Conservation (phyloP, 2,113 vertebrate genomes). For the Gobiocypris rarus region DNA sequence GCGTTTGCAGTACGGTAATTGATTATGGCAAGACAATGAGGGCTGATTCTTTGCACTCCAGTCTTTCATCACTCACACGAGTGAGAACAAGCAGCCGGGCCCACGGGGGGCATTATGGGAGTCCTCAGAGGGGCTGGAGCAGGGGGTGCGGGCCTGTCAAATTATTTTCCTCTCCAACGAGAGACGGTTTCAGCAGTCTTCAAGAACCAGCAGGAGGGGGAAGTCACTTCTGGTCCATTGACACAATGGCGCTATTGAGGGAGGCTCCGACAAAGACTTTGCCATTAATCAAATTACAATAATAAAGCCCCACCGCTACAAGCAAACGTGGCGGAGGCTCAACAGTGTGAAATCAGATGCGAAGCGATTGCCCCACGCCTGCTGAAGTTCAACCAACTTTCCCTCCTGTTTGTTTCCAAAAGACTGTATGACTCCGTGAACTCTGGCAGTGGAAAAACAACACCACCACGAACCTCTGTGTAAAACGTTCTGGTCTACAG, state of each 20-base stretch:
- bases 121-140: background rate
- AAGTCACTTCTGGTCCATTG: conserved; percentile 44
- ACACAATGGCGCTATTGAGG: conserved; percentile 51
- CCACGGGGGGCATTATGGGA: conserved; percentile 19
- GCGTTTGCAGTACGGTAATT: conserved; percentile 31
- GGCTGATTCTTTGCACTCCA: conserved; percentile 24
- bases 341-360: conserved; percentile 19
- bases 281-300: conserved; percentile 57
- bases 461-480: background rate
- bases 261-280: conserved; percentile 41
- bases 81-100: conserved; percentile 27
- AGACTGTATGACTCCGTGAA: conserved; percentile 8
- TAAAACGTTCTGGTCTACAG: conserved; percentile 4
- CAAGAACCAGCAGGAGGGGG: conserved; percentile 53
- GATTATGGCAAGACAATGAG: conserved; percentile 42
- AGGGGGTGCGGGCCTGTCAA: conserved; percentile 21
- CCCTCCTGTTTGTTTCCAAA: conserved; percentile 21
- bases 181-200: conserved; percentile 30
- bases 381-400: background rate
- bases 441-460: conserved; percentile 3
- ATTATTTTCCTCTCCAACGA: conserved; percentile 43
- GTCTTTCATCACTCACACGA: conserved; percentile 40
- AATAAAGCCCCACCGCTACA: conserved; percentile 41
- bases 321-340: conserved; percentile 21
- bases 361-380: background rate